Evolutionary conservation across 2,888 invertebrate genomes (phyloP), one percentile per base, ranked within the genome.

Genomic region (Caenorhabditis zanzibari): DNA sequence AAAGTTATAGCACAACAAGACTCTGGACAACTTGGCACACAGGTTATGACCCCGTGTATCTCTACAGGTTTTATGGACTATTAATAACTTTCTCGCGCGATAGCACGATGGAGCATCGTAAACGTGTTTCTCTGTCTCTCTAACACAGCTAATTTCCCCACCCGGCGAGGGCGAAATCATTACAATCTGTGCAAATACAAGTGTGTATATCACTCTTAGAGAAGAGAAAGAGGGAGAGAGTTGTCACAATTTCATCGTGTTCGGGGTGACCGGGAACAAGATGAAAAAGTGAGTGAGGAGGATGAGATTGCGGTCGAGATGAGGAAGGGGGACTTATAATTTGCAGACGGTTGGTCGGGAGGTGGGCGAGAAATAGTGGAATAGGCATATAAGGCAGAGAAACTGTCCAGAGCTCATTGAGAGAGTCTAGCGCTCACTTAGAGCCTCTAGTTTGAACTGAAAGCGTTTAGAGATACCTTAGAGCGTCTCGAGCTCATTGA

Each of bases 181-280:
- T 80, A 80, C 80, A 80, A 80, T 80, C 66, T 72, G 72, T 80
- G 72, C 63, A 80, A 72, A 71, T 79, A 79, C 63, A 38, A 16
- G 63, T 63, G 69, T 77, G 52, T 61, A 80, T 80, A 80, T 80
- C 80, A 80, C 72, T 80, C n/a, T n/a, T n/a, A n/a, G n/a, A n/a
- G n/a, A n/a, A n/a, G n/a, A n/a, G n/a, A n/a, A n/a, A n/a, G n/a
- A n/a, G n/a, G n/a, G n/a, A n/a, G n/a, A 54, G 72, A 72, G 66
- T 80, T 80, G 80, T 80, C 80, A 80, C 80, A 80, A 80, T 66
- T 73, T 72, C 59, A 58, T 56, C 32, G 7, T 16, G 7, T 7
- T 54, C n/a, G 10, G 26, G 54, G 24, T 69, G 64, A 77, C 52
- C 58, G 61, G n/a, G 76, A 77, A 61, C 35, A 14, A 59, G 26